Evolutionary conservation across 2,113 vertebrate species (phyloP).

Genomic region (Redunca redunca): DNA sequence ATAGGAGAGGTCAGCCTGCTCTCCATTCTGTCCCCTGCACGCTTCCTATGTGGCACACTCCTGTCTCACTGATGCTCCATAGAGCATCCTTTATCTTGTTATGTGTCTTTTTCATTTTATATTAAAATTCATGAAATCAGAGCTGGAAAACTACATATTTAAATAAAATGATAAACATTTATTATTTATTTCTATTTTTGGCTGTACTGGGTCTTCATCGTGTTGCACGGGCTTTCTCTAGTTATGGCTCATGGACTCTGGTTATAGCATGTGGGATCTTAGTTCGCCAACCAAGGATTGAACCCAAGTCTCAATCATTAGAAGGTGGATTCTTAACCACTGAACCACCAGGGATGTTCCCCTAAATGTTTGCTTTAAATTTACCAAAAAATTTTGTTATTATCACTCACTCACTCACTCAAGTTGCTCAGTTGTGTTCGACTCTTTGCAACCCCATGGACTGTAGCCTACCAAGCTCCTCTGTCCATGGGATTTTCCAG

Average conservation of each 20-base stretch:
- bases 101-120: neutral
- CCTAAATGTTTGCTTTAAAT: neutral
- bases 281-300: neutral
- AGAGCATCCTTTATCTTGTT: neutral
- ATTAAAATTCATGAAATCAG: neutral
- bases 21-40: fast-evolving
- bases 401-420: too few relatives aligned
- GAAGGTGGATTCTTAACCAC: neutral
- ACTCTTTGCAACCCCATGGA: too few relatives aligned
- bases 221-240: neutral
- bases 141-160: neutral
- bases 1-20: neutral
- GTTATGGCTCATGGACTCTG: neutral
- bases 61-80: neutral
- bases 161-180: neutral
- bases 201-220: neutral
- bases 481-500: too few relatives aligned
- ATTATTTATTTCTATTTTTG: neutral
- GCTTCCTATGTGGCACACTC: fast-evolving
- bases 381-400: neutral
- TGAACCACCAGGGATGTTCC: neutral
- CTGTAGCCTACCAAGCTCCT: too few relatives aligned
- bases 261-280: neutral
- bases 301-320: neutral
- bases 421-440: too few relatives aligned